These are phyloP conservation scores for Mustela lutreola DNA, from an alignment of 2,113 vertebrate species.

Conservation along the genomic window DNA sequence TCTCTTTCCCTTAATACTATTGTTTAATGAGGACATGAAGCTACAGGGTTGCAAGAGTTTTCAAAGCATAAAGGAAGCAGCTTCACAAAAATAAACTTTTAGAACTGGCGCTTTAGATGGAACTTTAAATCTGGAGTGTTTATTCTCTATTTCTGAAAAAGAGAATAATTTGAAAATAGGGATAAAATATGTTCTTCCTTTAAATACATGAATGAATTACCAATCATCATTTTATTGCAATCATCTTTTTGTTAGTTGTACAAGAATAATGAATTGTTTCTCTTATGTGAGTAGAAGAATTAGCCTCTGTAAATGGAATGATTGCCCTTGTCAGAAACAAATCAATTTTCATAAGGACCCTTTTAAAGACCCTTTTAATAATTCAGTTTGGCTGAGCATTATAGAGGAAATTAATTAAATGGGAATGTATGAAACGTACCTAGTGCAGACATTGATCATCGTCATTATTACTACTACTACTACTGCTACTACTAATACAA, in stretches of 20 bases:
- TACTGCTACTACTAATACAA: not conserved
- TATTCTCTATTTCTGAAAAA: not conserved
- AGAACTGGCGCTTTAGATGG: not conserved
- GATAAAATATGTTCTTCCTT: not conserved
- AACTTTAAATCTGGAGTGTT: not conserved
- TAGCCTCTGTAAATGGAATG: not conserved
- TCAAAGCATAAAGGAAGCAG: not conserved
- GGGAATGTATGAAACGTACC: not conserved
- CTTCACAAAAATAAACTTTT: not conserved
- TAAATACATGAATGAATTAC: not conserved
- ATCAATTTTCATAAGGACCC: not conserved
- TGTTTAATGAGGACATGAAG: not conserved
- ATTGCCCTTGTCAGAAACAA: constrained; percentile 35
- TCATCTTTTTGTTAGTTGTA: not conserved
- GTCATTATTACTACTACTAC: not conserved
- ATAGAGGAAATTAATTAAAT: not conserved
- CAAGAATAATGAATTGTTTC: not conserved
- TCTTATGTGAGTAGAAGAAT: not conserved
- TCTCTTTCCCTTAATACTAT: not conserved
- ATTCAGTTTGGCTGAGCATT: not conserved
- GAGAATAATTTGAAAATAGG: not conserved
- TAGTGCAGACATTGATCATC: not conserved
- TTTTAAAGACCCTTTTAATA: not conserved
- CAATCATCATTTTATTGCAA: not conserved
- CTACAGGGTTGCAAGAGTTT: not conserved